These are phyloP conservation scores for Poecilia wingei DNA, from an alignment of 2,797 vertebrate genomes.

Conservation along the genomic window DNA sequence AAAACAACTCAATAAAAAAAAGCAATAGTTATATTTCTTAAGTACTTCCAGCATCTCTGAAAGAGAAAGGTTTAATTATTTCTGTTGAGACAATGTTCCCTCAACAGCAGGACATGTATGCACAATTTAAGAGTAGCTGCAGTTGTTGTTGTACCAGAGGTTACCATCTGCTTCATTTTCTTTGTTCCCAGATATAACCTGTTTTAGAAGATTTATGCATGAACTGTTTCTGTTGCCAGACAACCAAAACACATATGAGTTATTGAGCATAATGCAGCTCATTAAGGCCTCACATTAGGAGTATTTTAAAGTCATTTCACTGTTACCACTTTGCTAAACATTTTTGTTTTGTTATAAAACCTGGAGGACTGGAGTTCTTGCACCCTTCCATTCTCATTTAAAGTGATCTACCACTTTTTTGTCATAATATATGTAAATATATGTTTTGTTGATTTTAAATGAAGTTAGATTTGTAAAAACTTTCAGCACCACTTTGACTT, in stretches of 20 bases:
- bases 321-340: not conserved
- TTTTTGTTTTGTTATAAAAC: not conserved
- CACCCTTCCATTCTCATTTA: not conserved
- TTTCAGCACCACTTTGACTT: not conserved
- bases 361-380: not conserved
- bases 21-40: not conserved
- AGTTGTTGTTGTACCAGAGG: not conserved
- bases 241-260: not conserved
- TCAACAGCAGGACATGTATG: not conserved
- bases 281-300: not conserved
- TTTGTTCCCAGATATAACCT: not conserved
- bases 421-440: not conserved
- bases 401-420: not conserved
- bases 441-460: not conserved
- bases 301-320: not conserved
- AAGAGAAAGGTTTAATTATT: not conserved
- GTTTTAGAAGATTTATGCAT: slow-evolving; percentile 1
- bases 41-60: not conserved
- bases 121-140: not conserved
- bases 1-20: not conserved
- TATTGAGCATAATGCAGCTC: not conserved
- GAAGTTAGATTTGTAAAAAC: not conserved
- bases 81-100: not conserved
- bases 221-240: not conserved
- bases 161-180: slow-evolving; percentile 1